phyloP scores from a whole-genome alignment of 2,113 vertebrate genomes.

The Acinonyx jubatus region DNA sequence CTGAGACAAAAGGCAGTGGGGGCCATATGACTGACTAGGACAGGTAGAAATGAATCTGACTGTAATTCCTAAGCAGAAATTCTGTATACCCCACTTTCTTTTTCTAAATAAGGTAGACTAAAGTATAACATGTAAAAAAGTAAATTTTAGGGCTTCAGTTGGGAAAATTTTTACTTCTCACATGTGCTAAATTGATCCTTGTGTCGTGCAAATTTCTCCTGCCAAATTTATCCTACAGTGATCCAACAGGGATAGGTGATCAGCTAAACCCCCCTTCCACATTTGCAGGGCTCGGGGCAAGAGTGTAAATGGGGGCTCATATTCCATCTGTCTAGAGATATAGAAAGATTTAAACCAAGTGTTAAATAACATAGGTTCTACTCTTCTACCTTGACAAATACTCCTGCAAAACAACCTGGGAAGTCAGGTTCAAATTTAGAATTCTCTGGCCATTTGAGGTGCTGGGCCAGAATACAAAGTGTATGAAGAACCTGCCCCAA shows the following conservation, averaged over 20 bases:
- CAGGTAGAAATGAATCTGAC: neutral
- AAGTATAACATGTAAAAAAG: neutral
- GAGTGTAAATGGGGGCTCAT: neutral
- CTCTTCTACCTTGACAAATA: neutral
- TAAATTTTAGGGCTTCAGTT: neutral
- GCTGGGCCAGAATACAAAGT: neutral
- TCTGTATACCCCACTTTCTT: neutral
- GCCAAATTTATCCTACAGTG: neutral
- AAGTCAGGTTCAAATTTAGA: neutral
- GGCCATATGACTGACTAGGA: neutral
- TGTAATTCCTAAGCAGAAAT: neutral
- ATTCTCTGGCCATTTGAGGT: neutral
- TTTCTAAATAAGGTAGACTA: neutral
- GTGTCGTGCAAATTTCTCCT: neutral
- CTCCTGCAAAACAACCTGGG: neutral
- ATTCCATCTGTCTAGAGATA: neutral
- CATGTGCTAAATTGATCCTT: neutral
- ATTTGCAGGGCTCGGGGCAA: neutral
- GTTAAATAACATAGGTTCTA: neutral
- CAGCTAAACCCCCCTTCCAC: neutral
- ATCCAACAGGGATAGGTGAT: too few relatives aligned
- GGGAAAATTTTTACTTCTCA: neutral
- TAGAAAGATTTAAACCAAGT: neutral
- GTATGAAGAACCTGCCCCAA: neutral
- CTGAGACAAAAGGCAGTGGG: neutral